Percentiles rank a stretch among this genome's conserved stretches.
Evolutionary conservation across 1,140 invertebrate genomes (phyloP).

Genomic region (Drosophila leontia): DNA sequence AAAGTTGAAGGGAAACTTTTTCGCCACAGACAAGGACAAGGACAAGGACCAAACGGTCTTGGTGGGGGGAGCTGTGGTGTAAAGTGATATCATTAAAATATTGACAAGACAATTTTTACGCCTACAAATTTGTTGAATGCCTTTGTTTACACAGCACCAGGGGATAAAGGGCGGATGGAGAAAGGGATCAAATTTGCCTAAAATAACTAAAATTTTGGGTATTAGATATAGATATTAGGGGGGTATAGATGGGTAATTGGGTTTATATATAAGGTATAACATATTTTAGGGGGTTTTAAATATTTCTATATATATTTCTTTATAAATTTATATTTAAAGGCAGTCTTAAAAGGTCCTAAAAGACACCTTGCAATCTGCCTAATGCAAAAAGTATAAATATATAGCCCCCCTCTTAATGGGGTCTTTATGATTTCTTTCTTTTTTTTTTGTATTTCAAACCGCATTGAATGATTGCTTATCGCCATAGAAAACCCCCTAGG

Average conservation of each 20-base stretch:
- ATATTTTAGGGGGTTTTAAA: neutral
- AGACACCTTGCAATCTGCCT: conserved; percentile 41
- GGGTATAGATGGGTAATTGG: neutral
- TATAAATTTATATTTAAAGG: neutral
- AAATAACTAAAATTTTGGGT: neutral
- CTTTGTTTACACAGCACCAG: conserved; percentile 39
- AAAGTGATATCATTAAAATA: conserved; percentile 84
- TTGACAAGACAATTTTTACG: conserved; percentile 82
- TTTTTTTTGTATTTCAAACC: neutral
- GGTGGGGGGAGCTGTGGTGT: conserved; percentile 28
- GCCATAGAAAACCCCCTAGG: neutral
- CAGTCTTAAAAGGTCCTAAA: too few relatives aligned
- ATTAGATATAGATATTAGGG: neutral
- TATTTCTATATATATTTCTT: neutral
- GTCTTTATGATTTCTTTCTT: neutral
- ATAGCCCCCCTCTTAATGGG: neutral
- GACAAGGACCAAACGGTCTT: conserved; percentile 13
- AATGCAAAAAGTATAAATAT: conserved; percentile 40
- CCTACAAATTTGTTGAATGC: conserved; percentile 75
- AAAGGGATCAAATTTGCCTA: neutral
- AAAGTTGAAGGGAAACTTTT: conserved; percentile 79
- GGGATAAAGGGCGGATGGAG: too few relatives aligned
- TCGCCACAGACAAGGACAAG: conserved; percentile 16
- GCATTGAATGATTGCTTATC: conserved; percentile 79
- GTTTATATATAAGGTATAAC: neutral